Base-by-base conservation (phyloP, 2,888 invertebrate species). In the Nesidiocoris tenuis region DNA sequence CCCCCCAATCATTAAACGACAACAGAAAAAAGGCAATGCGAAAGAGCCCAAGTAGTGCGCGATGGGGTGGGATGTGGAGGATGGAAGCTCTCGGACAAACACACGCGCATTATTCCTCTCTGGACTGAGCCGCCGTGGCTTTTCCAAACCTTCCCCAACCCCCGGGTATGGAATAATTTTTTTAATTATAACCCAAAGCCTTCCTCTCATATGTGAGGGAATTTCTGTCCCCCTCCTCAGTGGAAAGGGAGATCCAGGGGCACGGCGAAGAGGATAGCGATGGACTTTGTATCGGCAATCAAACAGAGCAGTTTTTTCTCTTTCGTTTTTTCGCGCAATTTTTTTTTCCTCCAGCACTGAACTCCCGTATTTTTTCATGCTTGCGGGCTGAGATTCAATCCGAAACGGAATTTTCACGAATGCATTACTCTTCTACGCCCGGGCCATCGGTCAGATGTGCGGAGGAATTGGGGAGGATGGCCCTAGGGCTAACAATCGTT, bases 1-100 rank as follows among this genome's bases (percentile, higher is more conserved):
- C 78, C 74, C 76, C 76, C 76, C 76, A 78, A 78, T 78, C 76
- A 78, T 76, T 78, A 74, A 76, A 72, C 74, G 76, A 76, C 76
- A 70, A 70, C 70, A 70, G 64, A 72, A 67, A 74, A 76, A 77
- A 76, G 63, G 75, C 39, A 39, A 39, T 39, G 39, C 61, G 71
- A 70, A 63, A 63, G 21, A 63, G 39, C 57, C 25, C 22, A 25
- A 70, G 68, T 57, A 5, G 70, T 12, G n/a, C 59, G 70, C 21
- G 23, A 9, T 1, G 16, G 56, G 2, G n/a, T 55, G 68, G 56
- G 24, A 59, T 39, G 39, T 39, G 68, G 68, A 55, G 68, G 71
- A 63, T 39, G 39, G 39, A 39, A 39, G 39, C 39, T 39, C 23
- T 63, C 74, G 77, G 76, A 75, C 64, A 77, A 77, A 77, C 64